Conservation (phyloP, 2,888 invertebrate genomes). For the Standfussiana lucernea region DNA sequence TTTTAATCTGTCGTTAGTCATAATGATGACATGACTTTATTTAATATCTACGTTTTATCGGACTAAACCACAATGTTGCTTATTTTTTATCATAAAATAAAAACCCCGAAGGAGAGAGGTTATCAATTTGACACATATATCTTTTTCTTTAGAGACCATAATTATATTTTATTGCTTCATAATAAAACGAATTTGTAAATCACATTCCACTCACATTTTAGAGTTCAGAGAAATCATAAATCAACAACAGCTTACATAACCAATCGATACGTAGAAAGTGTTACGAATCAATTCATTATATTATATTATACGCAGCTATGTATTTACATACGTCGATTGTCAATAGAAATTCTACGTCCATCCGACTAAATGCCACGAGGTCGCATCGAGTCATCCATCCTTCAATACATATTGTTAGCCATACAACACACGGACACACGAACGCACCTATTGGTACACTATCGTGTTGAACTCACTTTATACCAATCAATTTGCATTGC, state of each 20-base stretch:
- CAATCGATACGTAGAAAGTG: conserved; percentile 52
- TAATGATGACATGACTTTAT: neutral
- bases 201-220: conserved; percentile 22
- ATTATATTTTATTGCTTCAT: neutral
- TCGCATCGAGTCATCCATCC: conserved; percentile 54
- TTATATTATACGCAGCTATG: conserved; percentile 10
- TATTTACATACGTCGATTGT: conserved; percentile 50
- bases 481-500: conserved; percentile 73
- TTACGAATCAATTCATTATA: conserved; percentile 63
- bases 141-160: neutral
- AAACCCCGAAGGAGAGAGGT: conserved; percentile 12
- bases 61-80: neutral
- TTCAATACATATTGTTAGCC: conserved; percentile 62
- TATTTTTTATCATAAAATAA: neutral
- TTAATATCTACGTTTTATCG: conserved; percentile 6
- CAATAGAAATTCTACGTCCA: conserved; percentile 65
- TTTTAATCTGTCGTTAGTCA: conserved; percentile 3
- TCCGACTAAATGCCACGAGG: conserved; percentile 65
- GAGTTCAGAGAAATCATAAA: conserved; percentile 49
- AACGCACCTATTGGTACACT: conserved; percentile 67
- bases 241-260: conserved; percentile 53
- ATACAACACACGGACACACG: conserved; percentile 44
- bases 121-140: conserved; percentile 16
- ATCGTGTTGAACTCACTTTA: conserved; percentile 65
- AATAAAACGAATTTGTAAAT: conserved; percentile 3